Evolutionary conservation across 1,140 invertebrate genomes (phyloP).

Genomic region (Drosophila repletoides): DNA sequence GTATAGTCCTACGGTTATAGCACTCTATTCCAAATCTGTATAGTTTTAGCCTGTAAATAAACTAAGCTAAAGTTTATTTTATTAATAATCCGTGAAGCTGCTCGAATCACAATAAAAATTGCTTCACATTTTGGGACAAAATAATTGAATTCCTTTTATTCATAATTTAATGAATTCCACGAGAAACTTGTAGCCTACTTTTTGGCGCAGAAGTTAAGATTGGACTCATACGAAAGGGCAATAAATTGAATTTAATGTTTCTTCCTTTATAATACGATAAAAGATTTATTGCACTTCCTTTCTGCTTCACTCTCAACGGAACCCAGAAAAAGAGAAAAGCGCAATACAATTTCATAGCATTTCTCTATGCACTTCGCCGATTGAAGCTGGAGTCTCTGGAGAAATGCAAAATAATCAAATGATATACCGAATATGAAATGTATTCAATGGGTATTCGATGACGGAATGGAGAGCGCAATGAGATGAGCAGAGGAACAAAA

Average conservation of each 20-base stretch:
- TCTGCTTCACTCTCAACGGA: not conserved
- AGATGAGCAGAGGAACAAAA: not conserved
- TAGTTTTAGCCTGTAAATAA: conserved; percentile 31
- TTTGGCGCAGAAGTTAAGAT: no score
- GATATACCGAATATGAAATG: conserved; percentile 26
- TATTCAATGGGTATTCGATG: not conserved
- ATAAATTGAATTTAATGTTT: no score
- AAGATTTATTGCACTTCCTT: not conserved
- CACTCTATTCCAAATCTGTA: conserved; percentile 37
- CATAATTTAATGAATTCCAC: no score
- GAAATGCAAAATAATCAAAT: conserved; percentile 29
- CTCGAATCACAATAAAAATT: conserved; percentile 65
- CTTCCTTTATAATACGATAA: no score
- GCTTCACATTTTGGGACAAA: conserved; percentile 69
- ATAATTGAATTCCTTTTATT: not conserved
- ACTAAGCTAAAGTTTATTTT: conserved; percentile 19
- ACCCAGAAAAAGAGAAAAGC: no score
- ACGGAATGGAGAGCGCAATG: not conserved
- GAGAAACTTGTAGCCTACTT: no score
- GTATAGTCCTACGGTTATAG: conserved; percentile 38
- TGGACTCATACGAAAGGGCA: no score
- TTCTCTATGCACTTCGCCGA: not conserved
- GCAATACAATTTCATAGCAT: not conserved
- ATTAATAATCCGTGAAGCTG: conserved; percentile 40
- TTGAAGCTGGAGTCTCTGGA: not conserved